Base-by-base conservation (phyloP, 2,888 invertebrate species). In the Volucella inanis region DNA sequence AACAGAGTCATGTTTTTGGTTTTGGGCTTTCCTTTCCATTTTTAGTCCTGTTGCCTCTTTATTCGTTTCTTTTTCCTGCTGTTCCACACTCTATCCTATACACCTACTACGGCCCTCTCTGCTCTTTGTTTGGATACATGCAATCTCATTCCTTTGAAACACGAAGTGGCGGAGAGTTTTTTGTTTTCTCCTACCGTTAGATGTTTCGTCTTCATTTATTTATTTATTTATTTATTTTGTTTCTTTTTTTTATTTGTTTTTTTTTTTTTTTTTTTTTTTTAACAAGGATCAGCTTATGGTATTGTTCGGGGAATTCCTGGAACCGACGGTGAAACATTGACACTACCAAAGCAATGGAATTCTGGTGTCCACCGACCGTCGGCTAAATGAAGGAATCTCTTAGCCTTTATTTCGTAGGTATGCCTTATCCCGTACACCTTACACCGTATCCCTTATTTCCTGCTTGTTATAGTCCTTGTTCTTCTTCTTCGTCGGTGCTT, bases 331-430 rank as follows among this genome's bases (percentile, higher is more conserved):
- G 47, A 62, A 81, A 74, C 65, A 43, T 39, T 14, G 14, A 43
- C 22, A 1, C 43, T 70, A 9, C 54, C 64, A 38, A 18, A 52
- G 41, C 49, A 11, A 14, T 71, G 59, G 68, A 84, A 79, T 78
- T 78, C 43, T n/a, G 41, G 49, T 81, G 76, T 76, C 85, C 85
- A 81, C 57, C 85, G 85, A 81, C 68, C 85, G 85, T 68, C 85
- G 85, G 85, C 68, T 57, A 77, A 80, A 80, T 75, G 41, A 18
- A 78, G 61, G 71, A 76, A 65, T 68, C 31, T 31, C 6, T 31
- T 31, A 6, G 3, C 3, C 2, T 18, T n/a, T n/a, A 1, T 1
- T 18, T 18, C 1, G 18, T 18, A 18, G 18, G 18, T 18, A 18
- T 18, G 2, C 18, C 18, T 18, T 18, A 18, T 18, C 0, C 18